These are phyloP conservation scores for Pseudonaja textilis DNA, from an alignment of 2,113 vertebrate species.

Conservation along the genomic window DNA sequence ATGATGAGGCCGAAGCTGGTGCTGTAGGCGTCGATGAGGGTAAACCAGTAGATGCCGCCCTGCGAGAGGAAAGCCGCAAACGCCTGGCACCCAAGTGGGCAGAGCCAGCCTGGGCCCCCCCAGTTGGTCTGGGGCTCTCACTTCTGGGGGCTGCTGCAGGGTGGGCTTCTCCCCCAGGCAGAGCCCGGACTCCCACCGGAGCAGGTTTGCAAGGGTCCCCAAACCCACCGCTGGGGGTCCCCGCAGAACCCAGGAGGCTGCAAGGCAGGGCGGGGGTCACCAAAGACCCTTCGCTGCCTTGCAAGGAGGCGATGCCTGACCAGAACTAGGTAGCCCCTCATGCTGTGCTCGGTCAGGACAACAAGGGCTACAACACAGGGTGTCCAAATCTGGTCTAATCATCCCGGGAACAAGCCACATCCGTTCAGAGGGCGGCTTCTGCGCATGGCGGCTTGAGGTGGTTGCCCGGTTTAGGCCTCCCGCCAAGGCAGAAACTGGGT, in stretches of 20 bases:
- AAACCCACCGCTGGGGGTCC: background rate
- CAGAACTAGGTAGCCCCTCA: background rate
- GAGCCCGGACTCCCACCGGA: background rate
- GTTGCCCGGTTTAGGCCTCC: background rate
- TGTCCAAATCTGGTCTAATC: background rate
- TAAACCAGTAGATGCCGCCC: slow-evolving; percentile 92
- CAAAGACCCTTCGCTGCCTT: background rate
- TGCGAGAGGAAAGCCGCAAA: slow-evolving; percentile 65
- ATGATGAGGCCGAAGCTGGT: slow-evolving; percentile 88
- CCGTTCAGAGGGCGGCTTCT: background rate
- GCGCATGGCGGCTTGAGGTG: background rate
- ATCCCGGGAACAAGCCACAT: background rate
- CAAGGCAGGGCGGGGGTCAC: background rate
- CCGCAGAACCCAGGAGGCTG: background rate
- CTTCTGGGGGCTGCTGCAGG: background rate
- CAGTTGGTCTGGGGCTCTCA: too few species aligned
- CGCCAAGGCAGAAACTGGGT: background rate
- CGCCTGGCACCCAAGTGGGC: accelerated
- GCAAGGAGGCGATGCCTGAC: background rate
- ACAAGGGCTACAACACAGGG: background rate
- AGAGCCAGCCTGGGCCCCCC: background rate
- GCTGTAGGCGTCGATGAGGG: slow-evolving; percentile 89
- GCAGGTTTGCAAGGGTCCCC: background rate
- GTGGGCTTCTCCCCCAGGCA: background rate
- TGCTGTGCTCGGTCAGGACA: background rate